Percentiles rank a stretch among this genome's conserved stretches.
Evolutionary conservation across 2,797 vertebrate species (phyloP).

Genomic region (Bufotes viridis): DNA sequence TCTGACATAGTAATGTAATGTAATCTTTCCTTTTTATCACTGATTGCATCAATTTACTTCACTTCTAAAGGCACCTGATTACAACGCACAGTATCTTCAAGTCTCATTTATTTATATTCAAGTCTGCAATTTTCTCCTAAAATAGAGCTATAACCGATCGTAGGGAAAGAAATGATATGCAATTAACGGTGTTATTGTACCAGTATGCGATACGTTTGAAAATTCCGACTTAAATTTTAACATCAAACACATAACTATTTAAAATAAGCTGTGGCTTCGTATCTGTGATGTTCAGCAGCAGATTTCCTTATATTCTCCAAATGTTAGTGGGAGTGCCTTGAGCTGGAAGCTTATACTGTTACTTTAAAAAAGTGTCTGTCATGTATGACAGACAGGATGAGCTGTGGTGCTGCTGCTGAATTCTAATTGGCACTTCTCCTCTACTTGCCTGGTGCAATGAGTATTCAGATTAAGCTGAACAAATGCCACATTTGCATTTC

Average conservation of each 20-base stretch:
- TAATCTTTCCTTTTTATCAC: conserved; percentile 76
- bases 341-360: conserved; percentile 68
- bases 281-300: conserved; percentile 2
- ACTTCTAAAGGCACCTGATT: conserved; percentile 79
- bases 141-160: conserved; percentile 74
- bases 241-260: conserved; percentile 30
- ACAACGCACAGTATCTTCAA: conserved; percentile 75
- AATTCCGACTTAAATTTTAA: conserved; percentile 61
- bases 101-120: conserved; percentile 83
- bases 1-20: conserved; percentile 71
- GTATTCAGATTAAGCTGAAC: conserved; percentile 75
- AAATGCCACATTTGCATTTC: conserved; percentile 84
- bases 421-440: conserved; percentile 75
- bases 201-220: conserved; percentile 66
- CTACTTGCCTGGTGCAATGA: conserved; percentile 70
- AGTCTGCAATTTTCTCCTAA: conserved; percentile 75
- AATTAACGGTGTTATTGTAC: conserved; percentile 73
- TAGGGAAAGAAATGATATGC: conserved; percentile 73
- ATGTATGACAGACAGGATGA: conserved; percentile 73
- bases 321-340: conserved; percentile 66
- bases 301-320: conserved; percentile 57
- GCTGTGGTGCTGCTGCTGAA: conserved; percentile 70
- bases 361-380: conserved; percentile 64
- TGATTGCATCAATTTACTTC: conserved; percentile 78
- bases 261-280: not conserved